Conservation (phyloP, 2,888 invertebrate species). For the Elysia crispata region DNA sequence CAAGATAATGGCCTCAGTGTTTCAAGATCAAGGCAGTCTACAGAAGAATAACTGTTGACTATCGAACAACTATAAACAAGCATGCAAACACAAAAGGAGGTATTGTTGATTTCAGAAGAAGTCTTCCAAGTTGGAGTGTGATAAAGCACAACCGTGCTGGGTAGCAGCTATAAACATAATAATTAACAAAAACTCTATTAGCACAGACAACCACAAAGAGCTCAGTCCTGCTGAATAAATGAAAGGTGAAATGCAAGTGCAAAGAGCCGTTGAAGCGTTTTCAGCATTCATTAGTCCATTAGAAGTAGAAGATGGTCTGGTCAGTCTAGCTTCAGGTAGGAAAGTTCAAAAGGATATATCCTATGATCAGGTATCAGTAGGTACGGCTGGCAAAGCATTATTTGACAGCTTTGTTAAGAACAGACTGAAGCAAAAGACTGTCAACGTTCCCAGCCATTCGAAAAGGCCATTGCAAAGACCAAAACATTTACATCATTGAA, state of each 20-base stretch:
- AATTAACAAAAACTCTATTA: not conserved
- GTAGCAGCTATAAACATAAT: not conserved
- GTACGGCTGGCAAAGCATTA: not conserved
- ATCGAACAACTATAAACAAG: too few relatives aligned
- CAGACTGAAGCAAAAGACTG: not conserved
- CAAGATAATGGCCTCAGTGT: too few relatives aligned
- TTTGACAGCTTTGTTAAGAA: not conserved
- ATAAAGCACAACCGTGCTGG: not conserved
- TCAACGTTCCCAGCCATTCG: not conserved
- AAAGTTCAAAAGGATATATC: not conserved
- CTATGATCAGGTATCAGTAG: not conserved
- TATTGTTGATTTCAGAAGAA: not conserved
- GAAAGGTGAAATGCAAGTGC: not conserved
- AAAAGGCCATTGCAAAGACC: not conserved
- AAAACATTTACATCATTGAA: not conserved
- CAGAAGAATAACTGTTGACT: too few relatives aligned
- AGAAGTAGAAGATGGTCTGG: not conserved
- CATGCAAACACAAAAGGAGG: too few relatives aligned
- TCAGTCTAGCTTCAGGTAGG: not conserved
- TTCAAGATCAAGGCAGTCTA: too few relatives aligned
- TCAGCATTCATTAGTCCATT: not conserved
- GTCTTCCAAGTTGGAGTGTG: not conserved
- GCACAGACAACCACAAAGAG: not conserved
- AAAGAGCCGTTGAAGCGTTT: not conserved
- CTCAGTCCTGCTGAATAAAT: not conserved